Evolutionary conservation across 2,888 invertebrate species (phyloP).

Genomic region (Microplitis deprimator): DNA sequence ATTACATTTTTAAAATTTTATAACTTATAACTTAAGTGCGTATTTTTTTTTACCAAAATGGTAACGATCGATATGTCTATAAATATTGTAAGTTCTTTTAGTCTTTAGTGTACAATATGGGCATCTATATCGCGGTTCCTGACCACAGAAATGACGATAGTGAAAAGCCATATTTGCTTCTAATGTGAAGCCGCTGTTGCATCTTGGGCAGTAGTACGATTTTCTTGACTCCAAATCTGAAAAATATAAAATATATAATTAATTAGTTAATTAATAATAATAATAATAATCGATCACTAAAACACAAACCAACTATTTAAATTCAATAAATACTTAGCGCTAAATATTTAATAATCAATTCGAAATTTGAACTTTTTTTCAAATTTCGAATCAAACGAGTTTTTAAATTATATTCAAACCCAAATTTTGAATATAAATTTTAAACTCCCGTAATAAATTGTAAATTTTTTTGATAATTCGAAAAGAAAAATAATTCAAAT

Average conservation of each 20-base stretch:
- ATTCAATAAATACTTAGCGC: no score
- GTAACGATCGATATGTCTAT: conserved; percentile 49
- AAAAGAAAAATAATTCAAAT: no score
- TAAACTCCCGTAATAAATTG: no score
- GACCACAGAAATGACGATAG: conserved; percentile 58
- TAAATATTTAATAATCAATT: no score
- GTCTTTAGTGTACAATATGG: conserved; percentile 55
- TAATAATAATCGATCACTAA: background rate
- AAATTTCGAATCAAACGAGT: no score
- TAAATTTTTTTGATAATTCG: no score
- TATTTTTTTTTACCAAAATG: conserved; percentile 14
- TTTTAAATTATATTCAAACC: no score
- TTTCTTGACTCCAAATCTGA: conserved; percentile 14
- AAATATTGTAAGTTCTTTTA: conserved; percentile 45
- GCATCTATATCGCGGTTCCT: conserved; percentile 58
- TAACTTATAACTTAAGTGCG: background rate
- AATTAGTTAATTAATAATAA: background rate
- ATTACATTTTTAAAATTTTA: background rate
- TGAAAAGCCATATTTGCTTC: conserved; percentile 59
- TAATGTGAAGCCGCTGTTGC: conserved; percentile 49
- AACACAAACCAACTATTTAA: no score
- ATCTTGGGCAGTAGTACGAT: conserved; percentile 46
- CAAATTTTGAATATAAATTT: no score
- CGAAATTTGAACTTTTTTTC: no score
- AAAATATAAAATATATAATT: background rate